Evolutionary conservation across 1,140 invertebrate genomes (phyloP).

Genomic region (Scaptomyza hsui): DNA sequence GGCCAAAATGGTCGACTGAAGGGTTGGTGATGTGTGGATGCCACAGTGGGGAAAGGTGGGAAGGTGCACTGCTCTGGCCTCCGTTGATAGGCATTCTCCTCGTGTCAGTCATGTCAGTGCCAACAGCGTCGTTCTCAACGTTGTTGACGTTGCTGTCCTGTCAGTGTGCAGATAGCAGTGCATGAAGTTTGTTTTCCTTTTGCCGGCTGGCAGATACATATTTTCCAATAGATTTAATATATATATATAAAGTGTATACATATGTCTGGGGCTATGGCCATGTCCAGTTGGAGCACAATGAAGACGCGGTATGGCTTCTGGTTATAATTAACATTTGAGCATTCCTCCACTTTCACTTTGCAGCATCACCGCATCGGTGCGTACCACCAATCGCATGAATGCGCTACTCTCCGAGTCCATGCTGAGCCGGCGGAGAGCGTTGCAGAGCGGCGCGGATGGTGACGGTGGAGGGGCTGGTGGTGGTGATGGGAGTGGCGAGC

Average conservation of each 20-base stretch:
- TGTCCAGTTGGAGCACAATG: constrained; percentile 67
- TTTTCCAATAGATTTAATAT: not conserved
- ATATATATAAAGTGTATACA: not conserved
- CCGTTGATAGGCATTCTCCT: constrained; percentile 34
- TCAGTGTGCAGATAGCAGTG: constrained; percentile 73
- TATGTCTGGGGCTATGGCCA: constrained; percentile 33
- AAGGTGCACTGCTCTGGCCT: not conserved
- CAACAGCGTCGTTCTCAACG: constrained; percentile 19
- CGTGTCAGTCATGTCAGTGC: constrained; percentile 62
- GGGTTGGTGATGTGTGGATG: constrained; percentile 59
- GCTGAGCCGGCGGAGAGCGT: constrained; percentile 60
- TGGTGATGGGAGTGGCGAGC: constrained; percentile 26
- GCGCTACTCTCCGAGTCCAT: constrained; percentile 79
- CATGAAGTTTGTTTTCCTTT: constrained; percentile 70
- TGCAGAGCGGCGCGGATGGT: constrained; percentile 51
- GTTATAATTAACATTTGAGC: not conserved
- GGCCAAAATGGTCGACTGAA: constrained; percentile 43
- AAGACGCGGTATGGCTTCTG: constrained; percentile 66
- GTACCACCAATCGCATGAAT: constrained; percentile 83
- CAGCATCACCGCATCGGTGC: constrained; percentile 81
- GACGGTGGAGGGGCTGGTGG: constrained; percentile 15
- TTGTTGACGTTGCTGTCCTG: constrained; percentile 40
- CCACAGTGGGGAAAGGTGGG: constrained; percentile 5
- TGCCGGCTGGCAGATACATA: constrained; percentile 39
- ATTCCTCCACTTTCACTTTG: constrained; percentile 35